Evolutionary conservation across 2,113 vertebrate genomes (phyloP).

Genomic region (Rattus norvegicus): GRCr8 NC_086021.1:144744501-144745000

Average conservation of each 20-base stretch:
- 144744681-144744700: not conserved
- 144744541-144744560: conserved; percentile 11
- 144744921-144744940: not conserved
- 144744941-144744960: not conserved
- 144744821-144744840: not conserved
- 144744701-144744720: not conserved
- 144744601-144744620: conserved; percentile 31
- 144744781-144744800: conserved; percentile 16
- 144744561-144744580: not conserved
- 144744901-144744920: not conserved
- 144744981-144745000: not conserved
- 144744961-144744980: conserved; percentile 46
- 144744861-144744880: not conserved
- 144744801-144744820: conserved; percentile 52
- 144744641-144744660: not conserved
- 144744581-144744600: not conserved
- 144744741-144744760: conserved; percentile 49
- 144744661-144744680: not conserved
- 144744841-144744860: not conserved
- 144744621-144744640: not conserved
- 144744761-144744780: not conserved
- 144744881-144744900: not conserved
- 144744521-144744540: not conserved
- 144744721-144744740: not conserved
- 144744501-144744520: not conserved